Base-by-base conservation (phyloP, 92 coral and sea anemone species). In the Phenganax marumi region DNA sequence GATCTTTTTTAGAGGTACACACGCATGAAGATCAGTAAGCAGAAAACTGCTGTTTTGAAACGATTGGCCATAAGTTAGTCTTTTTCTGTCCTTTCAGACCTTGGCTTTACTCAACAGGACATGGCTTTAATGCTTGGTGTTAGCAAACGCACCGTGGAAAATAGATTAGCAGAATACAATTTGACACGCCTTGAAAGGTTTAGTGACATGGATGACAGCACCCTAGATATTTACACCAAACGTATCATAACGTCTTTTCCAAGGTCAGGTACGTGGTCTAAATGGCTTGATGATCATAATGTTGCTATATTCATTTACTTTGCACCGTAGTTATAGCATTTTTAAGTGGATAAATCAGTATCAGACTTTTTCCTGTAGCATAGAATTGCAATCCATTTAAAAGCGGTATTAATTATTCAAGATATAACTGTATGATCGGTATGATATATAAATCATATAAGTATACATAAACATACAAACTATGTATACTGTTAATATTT, bases 41-140 rank as follows among this genome's bases (percentile, higher is more conserved):
- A 56, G 17, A 56, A 14, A 56, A 0, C 21, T 14, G 63, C 63
- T 56, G 63, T 14, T 14, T 13, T 23, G 26, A 39, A 63, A 33
- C 4, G 43, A 63, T 6, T 18, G 26, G 25, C 12, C 0, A 18
- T 33, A 33, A 33, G 4, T 33, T 33, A 4, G 43, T 33, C 22
- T 12, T 18, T 18, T 63, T 50, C 47, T 21, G 65, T 78, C 23
- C 25, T 52, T 78, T 66, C 57, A 80, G 91, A 80, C 21, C 79
- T 84, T 81, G 53, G 77, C 19, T 88, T 84, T 50, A 84, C 82
- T 54, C 39, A 85, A 21, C 61, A 50, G 56, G 91, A 84, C 51
- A 88, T 88, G 19, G 88, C 91, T 50, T 46, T 80, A 0, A 88
- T 88, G 91, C 88, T 85, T 52, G 88, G 88, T 3, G 88, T 88